A percentile compares a stretch with the other conserved stretches of the same genome.
Conservation (phyloP, 1,140 invertebrate species). For the Tenebrio molitor region DNA sequence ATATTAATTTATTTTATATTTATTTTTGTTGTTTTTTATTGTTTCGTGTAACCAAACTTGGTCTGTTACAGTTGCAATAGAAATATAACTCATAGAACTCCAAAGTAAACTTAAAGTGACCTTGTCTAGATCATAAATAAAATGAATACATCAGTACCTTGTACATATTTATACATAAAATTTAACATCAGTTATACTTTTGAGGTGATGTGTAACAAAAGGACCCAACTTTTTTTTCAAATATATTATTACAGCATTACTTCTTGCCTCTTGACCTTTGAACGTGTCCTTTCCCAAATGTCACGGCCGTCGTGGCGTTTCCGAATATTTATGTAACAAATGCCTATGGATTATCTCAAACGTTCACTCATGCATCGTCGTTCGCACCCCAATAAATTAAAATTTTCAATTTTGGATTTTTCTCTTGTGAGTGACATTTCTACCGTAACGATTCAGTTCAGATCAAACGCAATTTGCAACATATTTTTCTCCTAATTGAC, state of each 20-base stretch:
- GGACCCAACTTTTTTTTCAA: constrained; percentile 57
- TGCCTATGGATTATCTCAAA: too few species aligned
- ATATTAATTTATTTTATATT: constrained; percentile 63
- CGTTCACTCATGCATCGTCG: too few species aligned
- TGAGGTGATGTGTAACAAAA: constrained; percentile 58
- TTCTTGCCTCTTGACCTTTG: constrained; percentile 1
- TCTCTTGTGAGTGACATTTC: too few species aligned
- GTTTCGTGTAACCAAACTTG: constrained; percentile 56
- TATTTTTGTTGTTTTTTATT: constrained; percentile 54
- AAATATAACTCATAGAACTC: constrained; percentile 51
- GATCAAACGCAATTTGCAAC: too few species aligned
- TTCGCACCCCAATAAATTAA: too few species aligned
- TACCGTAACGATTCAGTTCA: too few species aligned
- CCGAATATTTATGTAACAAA: too few species aligned
- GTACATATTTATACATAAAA: constrained; percentile 58
- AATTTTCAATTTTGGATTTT: too few species aligned
- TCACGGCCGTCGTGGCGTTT: too few species aligned
- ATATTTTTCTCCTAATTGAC: too few species aligned
- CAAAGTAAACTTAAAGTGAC: constrained; percentile 58
- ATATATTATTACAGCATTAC: constrained; percentile 55
- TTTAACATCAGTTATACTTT: constrained; percentile 56
- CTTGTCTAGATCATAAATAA: constrained; percentile 58
- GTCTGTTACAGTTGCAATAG: constrained; percentile 47
- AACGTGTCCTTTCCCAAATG: too few species aligned
- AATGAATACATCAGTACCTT: constrained; percentile 57